Base-by-base conservation (phyloP, 2,113 vertebrate genomes). In the Propithecus coquereli region DNA sequence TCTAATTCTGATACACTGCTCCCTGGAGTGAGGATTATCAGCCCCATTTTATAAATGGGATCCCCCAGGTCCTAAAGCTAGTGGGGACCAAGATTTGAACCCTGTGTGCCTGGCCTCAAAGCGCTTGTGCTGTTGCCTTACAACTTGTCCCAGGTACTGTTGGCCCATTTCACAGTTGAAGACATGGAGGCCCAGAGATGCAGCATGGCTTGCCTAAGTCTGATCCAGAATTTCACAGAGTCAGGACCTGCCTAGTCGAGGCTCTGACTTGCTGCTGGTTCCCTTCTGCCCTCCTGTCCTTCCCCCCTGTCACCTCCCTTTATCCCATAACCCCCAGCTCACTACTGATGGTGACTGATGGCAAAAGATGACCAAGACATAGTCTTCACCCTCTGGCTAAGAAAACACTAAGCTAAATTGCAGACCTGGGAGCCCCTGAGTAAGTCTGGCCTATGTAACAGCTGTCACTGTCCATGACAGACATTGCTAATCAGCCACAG, bases 121-220 rank as follows among this genome's bases (percentile, higher is more conserved):
- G 37, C 37, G 14, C 50, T 68, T 11, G 4, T 7, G 5, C 7
- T 94, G 32, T 88, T 54, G 54, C 23, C 66, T 52, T 61, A 70
- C 22, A 40, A 37, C 22, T 57, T 85, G 52, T 37, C 17, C 3
- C 23, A 6, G 16, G 4, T 66, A 25, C 59, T 70, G 37, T 8
- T 43, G 76, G 61, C 68, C 84, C n/a, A 82, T 66, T 93, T 96
- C 74, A 74, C 37, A 34, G 59, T 4, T 79, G 95, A 93, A 73
- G 52, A 93, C 70, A 85, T 23, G 50, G 77, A 93, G 50, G 32
- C 40, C 52, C 54, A 80, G 92, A 68, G 30, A 20, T 61, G 59
- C 40, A n/a, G 12, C 4, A 0, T 34, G 50, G 32, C 57, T 50
- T 76, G 71, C 4, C 5, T 16, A 13, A 57, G 40, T 11, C 70